Conservation (phyloP, 1,140 invertebrate species). For the Ooceraea biroi region DNA sequence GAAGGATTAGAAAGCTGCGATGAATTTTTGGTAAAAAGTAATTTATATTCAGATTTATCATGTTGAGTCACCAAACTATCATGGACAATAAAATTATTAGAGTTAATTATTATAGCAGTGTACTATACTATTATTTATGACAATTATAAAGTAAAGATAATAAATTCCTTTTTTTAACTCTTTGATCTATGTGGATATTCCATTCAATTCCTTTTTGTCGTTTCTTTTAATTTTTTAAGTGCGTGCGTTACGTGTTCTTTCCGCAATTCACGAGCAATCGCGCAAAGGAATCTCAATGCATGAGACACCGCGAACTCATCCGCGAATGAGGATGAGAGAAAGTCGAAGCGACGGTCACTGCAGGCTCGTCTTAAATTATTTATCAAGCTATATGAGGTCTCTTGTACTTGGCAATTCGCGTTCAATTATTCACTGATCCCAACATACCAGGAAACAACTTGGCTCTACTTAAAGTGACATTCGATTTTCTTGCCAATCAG, state of each 20-base stretch:
- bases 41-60: conserved; percentile 15
- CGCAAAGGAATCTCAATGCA: conserved; percentile 25
- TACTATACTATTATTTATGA: too few species aligned
- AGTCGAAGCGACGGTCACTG: conserved; percentile 39
- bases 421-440: conserved; percentile 64
- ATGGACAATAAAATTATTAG: background rate
- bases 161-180: too few species aligned
- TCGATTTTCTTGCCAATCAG: conserved; percentile 9
- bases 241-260: conserved; percentile 27
- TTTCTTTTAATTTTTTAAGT: conserved; percentile 8
- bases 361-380: conserved; percentile 68
- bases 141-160: too few species aligned
- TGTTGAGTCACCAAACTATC: background rate
- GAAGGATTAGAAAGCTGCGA: background rate
- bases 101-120: background rate
- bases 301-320: background rate
- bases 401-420: conserved; percentile 8
- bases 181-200: too few species aligned
- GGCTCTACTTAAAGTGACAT: background rate
- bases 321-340: conserved; percentile 51
- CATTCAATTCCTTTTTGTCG: background rate
- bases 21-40: background rate
- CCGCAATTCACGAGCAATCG: conserved; percentile 6
- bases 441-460: background rate
- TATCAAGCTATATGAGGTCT: conserved; percentile 41